Evolutionary conservation across 2,797 vertebrate species (phyloP).

Genomic region (Hirundo rustica): DNA sequence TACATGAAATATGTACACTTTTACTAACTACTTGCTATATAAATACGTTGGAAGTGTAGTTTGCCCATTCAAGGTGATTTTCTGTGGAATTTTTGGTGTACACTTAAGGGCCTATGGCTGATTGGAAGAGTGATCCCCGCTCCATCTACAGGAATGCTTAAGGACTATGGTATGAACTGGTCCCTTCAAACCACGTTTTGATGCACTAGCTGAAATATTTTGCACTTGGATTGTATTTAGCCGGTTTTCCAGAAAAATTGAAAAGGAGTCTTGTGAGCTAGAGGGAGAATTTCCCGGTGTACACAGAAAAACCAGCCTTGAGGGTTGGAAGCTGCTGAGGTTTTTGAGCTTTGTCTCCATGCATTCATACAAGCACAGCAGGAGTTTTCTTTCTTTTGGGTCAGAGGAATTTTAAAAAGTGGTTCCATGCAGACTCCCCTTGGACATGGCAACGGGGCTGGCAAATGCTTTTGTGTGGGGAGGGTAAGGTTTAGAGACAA

Average conservation of each 20-base stretch:
- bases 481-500: neutral
- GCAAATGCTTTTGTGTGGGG: neutral
- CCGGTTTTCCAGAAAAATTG: constrained; percentile 40
- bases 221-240: constrained; percentile 24
- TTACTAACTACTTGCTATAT: constrained; percentile 47
- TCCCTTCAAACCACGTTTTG: neutral
- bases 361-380: constrained; percentile 66
- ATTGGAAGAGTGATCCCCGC: neutral
- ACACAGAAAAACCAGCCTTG: constrained; percentile 63
- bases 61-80: constrained; percentile 43
- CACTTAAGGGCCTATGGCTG: neutral
- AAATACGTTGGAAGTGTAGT: constrained; percentile 47
- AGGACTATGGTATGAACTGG: constrained; percentile 15
- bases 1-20: constrained; percentile 31
- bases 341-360: constrained; percentile 53
- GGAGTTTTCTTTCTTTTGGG: constrained; percentile 54
- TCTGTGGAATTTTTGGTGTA: constrained; percentile 35
- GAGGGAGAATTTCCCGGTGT: constrained; percentile 59
- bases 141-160: constrained; percentile 38
- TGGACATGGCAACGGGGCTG: neutral
- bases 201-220: constrained; percentile 5
- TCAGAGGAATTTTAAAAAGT: constrained; percentile 27
- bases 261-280: constrained; percentile 33
- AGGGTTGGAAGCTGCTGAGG: constrained; percentile 62
- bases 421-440: constrained; percentile 41